These are phyloP conservation scores for Tupaia chinensis DNA, from an alignment of 2,113 vertebrate genomes.

Conservation along the genomic window DNA sequence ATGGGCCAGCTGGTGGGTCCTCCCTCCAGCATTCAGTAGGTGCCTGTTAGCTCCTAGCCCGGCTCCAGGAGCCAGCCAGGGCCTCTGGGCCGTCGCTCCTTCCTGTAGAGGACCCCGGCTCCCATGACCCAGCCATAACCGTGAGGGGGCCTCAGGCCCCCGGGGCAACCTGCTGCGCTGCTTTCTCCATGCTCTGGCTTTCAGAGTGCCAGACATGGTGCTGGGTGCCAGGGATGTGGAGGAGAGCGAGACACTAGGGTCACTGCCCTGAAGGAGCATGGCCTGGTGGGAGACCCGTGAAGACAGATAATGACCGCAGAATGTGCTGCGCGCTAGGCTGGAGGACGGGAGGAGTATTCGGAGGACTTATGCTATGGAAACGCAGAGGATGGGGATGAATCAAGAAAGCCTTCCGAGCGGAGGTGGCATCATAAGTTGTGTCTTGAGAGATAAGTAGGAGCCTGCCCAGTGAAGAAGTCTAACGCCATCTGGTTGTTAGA, in stretches of 20 bases:
- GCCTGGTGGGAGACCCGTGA: neutral
- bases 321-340: neutral
- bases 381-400: neutral
- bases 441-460: neutral
- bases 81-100: neutral
- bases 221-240: neutral
- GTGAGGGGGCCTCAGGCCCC: neutral
- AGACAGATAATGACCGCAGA: neutral
- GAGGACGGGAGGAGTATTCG: neutral
- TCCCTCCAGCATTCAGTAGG: neutral
- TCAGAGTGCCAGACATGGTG: neutral
- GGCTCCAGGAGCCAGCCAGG: neutral
- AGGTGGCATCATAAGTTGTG: neutral
- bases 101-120: neutral
- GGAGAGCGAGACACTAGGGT: neutral
- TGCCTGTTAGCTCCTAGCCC: neutral
- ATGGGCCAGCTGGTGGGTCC: neutral
- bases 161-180: neutral
- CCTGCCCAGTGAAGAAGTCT: neutral
- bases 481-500: neutral
- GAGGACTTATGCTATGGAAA: neutral
- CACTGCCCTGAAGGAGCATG: neutral
- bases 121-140: neutral
- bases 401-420: conserved; percentile 51
- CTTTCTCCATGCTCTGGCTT: neutral